Conservation (phyloP, 2,113 vertebrate species). For the Cephalopholis sonnerati region DNA sequence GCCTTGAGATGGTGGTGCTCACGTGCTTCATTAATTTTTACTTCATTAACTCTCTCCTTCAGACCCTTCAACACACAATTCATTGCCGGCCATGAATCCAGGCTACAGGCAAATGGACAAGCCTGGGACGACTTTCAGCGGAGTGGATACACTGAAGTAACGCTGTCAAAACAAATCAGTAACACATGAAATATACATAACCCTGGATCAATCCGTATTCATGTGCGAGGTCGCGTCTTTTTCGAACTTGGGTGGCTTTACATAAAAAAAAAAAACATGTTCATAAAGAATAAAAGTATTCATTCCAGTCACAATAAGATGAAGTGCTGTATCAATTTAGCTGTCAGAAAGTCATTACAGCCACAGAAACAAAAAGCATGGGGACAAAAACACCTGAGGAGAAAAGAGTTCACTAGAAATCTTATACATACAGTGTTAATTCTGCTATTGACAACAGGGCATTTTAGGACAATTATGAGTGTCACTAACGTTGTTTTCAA, state of each 20-base stretch:
- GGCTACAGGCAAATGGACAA: slow-evolving; percentile 63
- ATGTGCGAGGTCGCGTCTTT: slow-evolving; percentile 27
- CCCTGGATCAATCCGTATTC: slow-evolving; percentile 35
- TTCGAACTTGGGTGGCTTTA: slow-evolving; percentile 36
- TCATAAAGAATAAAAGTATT: slow-evolving; percentile 36
- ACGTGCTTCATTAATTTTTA: slow-evolving; percentile 89
- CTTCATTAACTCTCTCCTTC: slow-evolving; percentile 88
- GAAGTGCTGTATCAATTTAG: slow-evolving; percentile 34
- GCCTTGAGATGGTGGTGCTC: slow-evolving; percentile 85
- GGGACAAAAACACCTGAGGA: slow-evolving; percentile 25
- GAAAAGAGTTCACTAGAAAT: not conserved
- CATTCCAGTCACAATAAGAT: slow-evolving; percentile 24
- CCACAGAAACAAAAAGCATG: slow-evolving; percentile 18
- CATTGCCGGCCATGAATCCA: slow-evolving; percentile 73
- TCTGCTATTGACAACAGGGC: slow-evolving; percentile 15
- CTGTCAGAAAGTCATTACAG: slow-evolving; percentile 36
- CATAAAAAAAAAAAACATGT: slow-evolving; percentile 13
- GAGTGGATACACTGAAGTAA: slow-evolving; percentile 64
- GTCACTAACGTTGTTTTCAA: slow-evolving; percentile 14
- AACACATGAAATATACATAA: slow-evolving; percentile 66
- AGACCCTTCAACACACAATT: slow-evolving; percentile 82
- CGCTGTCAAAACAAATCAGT: slow-evolving; percentile 78
- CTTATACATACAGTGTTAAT: slow-evolving; percentile 13
- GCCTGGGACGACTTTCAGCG: slow-evolving; percentile 57
- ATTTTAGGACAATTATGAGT: slow-evolving; percentile 28